Evolutionary conservation across 2,888 invertebrate species (phyloP).

Genomic region (Cephus pygmeus): DNA sequence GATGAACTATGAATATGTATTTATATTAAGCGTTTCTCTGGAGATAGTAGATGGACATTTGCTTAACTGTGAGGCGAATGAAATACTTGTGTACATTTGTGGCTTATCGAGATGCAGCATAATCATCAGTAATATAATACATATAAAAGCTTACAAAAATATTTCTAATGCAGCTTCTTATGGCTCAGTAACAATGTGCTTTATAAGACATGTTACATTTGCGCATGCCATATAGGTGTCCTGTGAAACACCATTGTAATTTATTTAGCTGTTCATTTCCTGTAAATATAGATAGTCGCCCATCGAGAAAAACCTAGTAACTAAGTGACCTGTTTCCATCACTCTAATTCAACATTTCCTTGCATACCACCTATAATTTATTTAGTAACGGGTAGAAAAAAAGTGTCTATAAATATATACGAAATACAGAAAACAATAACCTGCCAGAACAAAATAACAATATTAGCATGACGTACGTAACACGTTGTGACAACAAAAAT

Average conservation of each 20-base stretch:
- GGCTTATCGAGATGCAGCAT: neutral
- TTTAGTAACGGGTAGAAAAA: slow-evolving; percentile 16
- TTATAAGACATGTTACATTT: neutral
- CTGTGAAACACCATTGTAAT: neutral
- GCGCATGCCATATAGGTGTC: neutral
- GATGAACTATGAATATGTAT: neutral
- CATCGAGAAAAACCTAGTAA: neutral
- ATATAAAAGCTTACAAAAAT: slow-evolving; percentile 56
- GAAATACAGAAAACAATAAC: neutral
- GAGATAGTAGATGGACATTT: neutral
- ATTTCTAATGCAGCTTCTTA: slow-evolving; percentile 16
- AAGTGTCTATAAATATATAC: slow-evolving; percentile 5
- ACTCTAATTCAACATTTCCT: neutral
- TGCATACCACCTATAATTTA: slow-evolving; percentile 4
- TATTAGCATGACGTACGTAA: neutral
- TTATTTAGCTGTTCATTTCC: neutral
- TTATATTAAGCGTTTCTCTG: neutral
- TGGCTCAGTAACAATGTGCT: neutral
- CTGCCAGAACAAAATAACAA: neutral
- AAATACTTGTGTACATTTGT: neutral
- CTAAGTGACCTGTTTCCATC: neutral
- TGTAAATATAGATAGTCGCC: neutral
- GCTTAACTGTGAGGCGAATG: neutral
- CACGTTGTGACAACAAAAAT: neutral
- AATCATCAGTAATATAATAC: slow-evolving; percentile 17